These are phyloP conservation scores for Melipona quadrifasciata DNA, from an alignment of 1,140 invertebrate genomes.

Conservation along the genomic window DNA sequence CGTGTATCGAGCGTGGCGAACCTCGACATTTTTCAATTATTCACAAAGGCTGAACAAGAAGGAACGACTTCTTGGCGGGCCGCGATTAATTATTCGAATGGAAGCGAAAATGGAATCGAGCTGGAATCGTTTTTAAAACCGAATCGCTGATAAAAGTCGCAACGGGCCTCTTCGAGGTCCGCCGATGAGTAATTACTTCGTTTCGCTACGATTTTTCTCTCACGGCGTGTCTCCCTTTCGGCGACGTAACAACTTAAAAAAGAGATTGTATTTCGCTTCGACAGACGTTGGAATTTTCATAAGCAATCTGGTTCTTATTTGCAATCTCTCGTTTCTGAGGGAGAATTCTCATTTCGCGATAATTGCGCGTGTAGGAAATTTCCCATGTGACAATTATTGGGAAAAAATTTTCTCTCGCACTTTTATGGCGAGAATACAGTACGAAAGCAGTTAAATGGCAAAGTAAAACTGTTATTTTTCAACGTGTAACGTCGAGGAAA, in stretches of 20 bases:
- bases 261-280: too few species aligned
- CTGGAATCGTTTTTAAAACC: background rate
- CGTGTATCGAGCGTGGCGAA: background rate
- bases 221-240: background rate
- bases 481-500: background rate
- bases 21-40: conserved; percentile 26
- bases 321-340: background rate
- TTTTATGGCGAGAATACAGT: background rate
- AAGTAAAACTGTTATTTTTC: background rate
- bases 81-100: background rate
- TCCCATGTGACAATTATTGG: too few species aligned
- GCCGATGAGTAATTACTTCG: background rate
- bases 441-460: background rate
- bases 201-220: background rate
- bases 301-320: background rate
- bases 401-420: background rate
- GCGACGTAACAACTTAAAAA: background rate
- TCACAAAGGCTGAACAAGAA: background rate
- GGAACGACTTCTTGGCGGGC: too few species aligned
- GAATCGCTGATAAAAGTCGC: background rate
- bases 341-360: background rate
- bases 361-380: too few species aligned
- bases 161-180: background rate
- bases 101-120: background rate
- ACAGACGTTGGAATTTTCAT: background rate